Evolutionary conservation across 1,140 invertebrate species (phyloP).

Genomic region (Pseudomyrmex concolor): DNA sequence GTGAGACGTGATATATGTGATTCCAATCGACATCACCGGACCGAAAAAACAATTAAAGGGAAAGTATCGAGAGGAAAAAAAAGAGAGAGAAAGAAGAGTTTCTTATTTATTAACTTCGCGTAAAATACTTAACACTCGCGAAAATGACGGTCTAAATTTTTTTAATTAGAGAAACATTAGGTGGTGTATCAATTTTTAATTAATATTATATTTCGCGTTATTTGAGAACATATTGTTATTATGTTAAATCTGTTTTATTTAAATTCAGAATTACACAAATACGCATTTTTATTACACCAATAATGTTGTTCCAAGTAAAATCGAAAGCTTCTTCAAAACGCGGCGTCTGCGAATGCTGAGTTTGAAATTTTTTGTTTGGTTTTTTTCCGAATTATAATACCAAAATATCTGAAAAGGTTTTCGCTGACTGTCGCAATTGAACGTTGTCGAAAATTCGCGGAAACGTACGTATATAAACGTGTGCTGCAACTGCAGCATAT

Average conservation of each 20-base stretch:
- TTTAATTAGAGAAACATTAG: no score
- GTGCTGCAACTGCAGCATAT: not conserved
- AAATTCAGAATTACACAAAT: not conserved
- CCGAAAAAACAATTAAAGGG: not conserved
- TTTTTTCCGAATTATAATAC: conserved; percentile 3
- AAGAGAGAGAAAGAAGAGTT: not conserved
- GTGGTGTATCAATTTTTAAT: not conserved
- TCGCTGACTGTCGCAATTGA: not conserved
- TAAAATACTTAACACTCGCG: not conserved
- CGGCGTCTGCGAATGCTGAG: no score
- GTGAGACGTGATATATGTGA: not conserved
- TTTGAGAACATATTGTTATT: not conserved
- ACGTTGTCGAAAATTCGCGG: no score
- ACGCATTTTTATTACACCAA: not conserved
- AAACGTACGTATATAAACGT: conserved; percentile 12
- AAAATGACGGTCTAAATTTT: not conserved
- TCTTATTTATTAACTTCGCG: not conserved
- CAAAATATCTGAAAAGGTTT: not conserved
- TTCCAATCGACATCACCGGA: conserved; percentile 7
- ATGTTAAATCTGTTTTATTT: no score
- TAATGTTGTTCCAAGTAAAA: not conserved
- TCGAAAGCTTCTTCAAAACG: not conserved
- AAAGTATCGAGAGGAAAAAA: not conserved
- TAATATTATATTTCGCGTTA: not conserved
- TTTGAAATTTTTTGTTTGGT: not conserved